A percentile compares a stretch with the other conserved stretches of the same genome.
These are phyloP conservation scores for Philopotamus ludificatus DNA, from an alignment of 1,140 invertebrate genomes.

Conservation along the genomic window DNA sequence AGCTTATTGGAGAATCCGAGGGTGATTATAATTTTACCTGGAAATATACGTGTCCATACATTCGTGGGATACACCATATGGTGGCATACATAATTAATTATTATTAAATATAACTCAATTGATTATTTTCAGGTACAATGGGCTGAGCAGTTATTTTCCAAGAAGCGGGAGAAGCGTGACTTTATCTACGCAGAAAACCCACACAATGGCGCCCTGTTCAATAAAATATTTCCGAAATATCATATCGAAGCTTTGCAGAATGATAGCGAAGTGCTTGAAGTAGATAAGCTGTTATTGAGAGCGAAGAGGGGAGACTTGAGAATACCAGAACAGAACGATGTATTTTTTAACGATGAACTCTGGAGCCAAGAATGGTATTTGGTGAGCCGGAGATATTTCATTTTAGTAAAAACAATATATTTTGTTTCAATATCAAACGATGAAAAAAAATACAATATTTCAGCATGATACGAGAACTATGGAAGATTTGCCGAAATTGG, in stretches of 20 bases:
- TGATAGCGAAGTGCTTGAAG: too few species aligned
- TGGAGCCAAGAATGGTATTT: slow-evolving; percentile 91
- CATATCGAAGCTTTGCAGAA: background rate
- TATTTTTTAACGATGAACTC: slow-evolving; percentile 80
- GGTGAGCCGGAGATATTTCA: slow-evolving; percentile 59
- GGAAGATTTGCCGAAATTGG: slow-evolving; percentile 62
- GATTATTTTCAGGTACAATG: slow-evolving; percentile 58
- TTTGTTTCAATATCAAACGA: slow-evolving; percentile 22
- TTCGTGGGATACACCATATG: background rate
- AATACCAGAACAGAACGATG: slow-evolving; percentile 28
- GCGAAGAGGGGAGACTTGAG: slow-evolving; percentile 33
- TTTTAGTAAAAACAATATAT: background rate
- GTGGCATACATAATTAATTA: background rate
- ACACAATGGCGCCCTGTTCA: background rate
- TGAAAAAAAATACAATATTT: slow-evolving; percentile 41
- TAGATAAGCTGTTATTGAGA: slow-evolving; percentile 7
- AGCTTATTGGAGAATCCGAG: slow-evolving; percentile 49
- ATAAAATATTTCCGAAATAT: background rate
- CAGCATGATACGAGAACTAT: slow-evolving; percentile 66
- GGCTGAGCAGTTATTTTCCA: slow-evolving; percentile 67
- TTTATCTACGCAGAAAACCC: slow-evolving; percentile 40
- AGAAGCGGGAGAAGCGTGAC: slow-evolving; percentile 62
- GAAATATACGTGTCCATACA: background rate
- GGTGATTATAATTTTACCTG: slow-evolving; percentile 45
- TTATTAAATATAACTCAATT: slow-evolving; percentile 1